Percentiles rank a stretch among this genome's conserved stretches.
Evolutionary conservation across 2,797 vertebrate species (phyloP).

Genomic region (Neosilurus mollespiculum): DNA sequence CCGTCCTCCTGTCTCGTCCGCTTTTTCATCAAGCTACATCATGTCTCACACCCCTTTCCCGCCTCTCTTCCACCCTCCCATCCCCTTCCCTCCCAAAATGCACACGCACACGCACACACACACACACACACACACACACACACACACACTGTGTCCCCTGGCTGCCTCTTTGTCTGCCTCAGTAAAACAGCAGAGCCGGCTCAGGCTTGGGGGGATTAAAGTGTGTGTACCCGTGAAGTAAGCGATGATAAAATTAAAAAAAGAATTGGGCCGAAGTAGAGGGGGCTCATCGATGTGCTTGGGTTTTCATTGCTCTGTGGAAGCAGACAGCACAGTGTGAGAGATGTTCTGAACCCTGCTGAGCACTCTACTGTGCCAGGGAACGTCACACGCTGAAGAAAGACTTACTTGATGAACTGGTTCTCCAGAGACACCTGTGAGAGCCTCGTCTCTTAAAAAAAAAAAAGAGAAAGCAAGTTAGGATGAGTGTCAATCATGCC

Average conservation of each 20-base stretch:
- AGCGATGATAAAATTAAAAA: slow-evolving; percentile 46
- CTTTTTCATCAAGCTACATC: slow-evolving; percentile 63
- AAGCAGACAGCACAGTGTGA: slow-evolving; percentile 10
- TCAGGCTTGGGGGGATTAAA: slow-evolving; percentile 68
- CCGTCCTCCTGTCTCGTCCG: slow-evolving; percentile 67
- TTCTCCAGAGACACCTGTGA: not conserved
- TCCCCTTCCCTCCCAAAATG: slow-evolving; percentile 39
- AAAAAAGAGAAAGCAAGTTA: not conserved
- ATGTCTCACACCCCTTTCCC: slow-evolving; percentile 51
- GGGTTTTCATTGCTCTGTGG: slow-evolving; percentile 54
- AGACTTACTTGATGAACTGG: not conserved
- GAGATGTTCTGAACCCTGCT: slow-evolving; percentile 48
- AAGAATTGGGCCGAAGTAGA: slow-evolving; percentile 48
- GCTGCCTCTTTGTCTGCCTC: slow-evolving; percentile 70
- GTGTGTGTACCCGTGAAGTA: slow-evolving; percentile 63
- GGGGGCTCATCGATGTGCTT: slow-evolving; percentile 52
- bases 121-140: slow-evolving; percentile 35
- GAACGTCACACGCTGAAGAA: not conserved
- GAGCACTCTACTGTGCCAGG: not conserved
- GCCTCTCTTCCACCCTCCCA: slow-evolving; percentile 54
- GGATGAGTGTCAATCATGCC: slow-evolving; percentile 28
- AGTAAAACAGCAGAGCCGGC: slow-evolving; percentile 66
- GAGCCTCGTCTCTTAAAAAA: not conserved
- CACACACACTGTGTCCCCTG: slow-evolving; percentile 38
- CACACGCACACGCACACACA: slow-evolving; percentile 33